Base-by-base conservation (phyloP, 2,797 vertebrate species). In the Cynopterus sphinx region DNA sequence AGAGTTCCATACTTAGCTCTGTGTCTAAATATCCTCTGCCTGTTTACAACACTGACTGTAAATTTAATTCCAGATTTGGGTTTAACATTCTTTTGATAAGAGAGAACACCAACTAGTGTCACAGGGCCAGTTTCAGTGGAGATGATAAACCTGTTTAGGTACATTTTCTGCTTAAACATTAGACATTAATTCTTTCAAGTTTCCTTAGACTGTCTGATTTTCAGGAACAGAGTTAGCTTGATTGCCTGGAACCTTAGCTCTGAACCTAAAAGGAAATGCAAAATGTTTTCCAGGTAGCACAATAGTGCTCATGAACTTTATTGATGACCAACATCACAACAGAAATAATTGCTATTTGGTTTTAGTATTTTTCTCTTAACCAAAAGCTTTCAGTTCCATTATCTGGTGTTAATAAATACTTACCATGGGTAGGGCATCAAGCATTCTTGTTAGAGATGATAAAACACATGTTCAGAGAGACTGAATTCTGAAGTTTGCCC, bases 11-110 rank as follows among this genome's bases (percentile, higher is more conserved):
- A 67, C 46, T 92, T 70, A 31, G n/a, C 33, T 82, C 9, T 92
- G 81, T 78, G 31, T 55, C 84, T 63, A 70, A 85, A 90, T 87
- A 28, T 6, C 13, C 15, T 61, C 55, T 95, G 68, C 43, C 31
- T 85, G 28, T 88, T 96, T 91, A n/a, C 93, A 84, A 91, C 68
- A 81, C 11, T 68, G 63, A 49, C 39, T 95, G 6, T 82, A 93
- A 89, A 67, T 92, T 90, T 86, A 87, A 87, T 79, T 88, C 33
- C 12, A 87, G 33, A n/a, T 79, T 90, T 84, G 3, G 90, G 71
- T 92, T 90, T 95, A 46, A 53, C 94, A 92, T 78, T 91, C 28
- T 92, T 22, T 96, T 92, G 63, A 41, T 93, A 85, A 87, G 85
- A 93, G 78, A 95, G 59, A 65, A 41, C 31, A 81, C 33, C 41